A percentile compares a stretch with the other conserved stretches of the same genome.
phyloP scores from a whole-genome alignment of 2,113 vertebrate genomes.

The Megalops atlanticus region DNA sequence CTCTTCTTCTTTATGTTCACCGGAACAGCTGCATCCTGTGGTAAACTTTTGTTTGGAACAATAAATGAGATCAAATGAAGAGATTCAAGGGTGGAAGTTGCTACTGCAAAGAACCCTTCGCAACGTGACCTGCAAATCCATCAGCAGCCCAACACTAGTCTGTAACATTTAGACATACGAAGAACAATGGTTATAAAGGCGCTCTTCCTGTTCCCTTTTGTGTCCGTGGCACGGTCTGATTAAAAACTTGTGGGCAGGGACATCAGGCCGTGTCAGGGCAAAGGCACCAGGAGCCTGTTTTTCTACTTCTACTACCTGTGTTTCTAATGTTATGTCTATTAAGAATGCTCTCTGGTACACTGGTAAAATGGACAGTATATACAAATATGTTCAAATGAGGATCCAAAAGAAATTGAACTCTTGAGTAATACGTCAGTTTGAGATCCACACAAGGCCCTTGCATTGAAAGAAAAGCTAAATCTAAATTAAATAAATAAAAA shows the following conservation, averaged over 20 bases:
- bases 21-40: slow-evolving; percentile 80
- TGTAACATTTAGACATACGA: slow-evolving; percentile 60
- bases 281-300: slow-evolving; percentile 36
- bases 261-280: slow-evolving; percentile 40
- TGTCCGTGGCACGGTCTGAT: slow-evolving; percentile 63
- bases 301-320: slow-evolving; percentile 42
- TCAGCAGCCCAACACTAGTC: slow-evolving; percentile 56
- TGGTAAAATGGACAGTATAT: background rate
- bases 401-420: background rate
- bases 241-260: slow-evolving; percentile 59
- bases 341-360: background rate
- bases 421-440: background rate
- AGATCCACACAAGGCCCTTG: background rate
- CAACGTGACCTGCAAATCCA: slow-evolving; percentile 68
- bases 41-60: slow-evolving; percentile 76
- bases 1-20: slow-evolving; percentile 70
- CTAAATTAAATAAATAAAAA: slow-evolving; percentile 65
- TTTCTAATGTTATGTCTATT: background rate
- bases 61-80: slow-evolving; percentile 74
- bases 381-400: background rate
- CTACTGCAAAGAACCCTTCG: slow-evolving; percentile 61
- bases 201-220: slow-evolving; percentile 70
- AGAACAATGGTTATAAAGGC: slow-evolving; percentile 58
- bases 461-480: slow-evolving; percentile 27
- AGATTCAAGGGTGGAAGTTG: slow-evolving; percentile 70